Conservation (phyloP, 2,888 invertebrate species). For the Ochropleura plecta region DNA sequence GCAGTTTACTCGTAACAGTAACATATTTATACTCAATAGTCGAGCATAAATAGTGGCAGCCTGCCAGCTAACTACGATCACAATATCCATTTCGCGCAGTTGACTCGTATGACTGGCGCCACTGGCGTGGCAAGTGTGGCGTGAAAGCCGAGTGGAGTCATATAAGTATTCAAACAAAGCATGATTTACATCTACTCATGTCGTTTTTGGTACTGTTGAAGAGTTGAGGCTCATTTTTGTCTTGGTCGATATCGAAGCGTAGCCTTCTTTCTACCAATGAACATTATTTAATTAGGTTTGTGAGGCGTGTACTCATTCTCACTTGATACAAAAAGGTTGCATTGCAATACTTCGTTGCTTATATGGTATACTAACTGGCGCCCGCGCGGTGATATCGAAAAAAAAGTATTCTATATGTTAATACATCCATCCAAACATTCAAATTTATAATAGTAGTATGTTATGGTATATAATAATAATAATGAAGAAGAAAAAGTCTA, state of each 20-base stretch:
- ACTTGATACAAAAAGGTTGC: neutral
- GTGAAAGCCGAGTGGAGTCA: constrained; percentile 39
- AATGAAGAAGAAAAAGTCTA: too few relatives aligned
- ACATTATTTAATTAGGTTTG: neutral
- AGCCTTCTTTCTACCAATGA: neutral
- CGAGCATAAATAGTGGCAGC: constrained; percentile 55
- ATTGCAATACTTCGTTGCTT: neutral
- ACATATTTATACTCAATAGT: constrained; percentile 60
- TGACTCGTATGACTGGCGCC: constrained; percentile 53
- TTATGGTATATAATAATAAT: too few relatives aligned
- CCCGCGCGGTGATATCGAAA: too few relatives aligned
- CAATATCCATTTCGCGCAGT: constrained; percentile 61
- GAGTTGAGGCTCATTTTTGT: neutral
- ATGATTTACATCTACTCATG: constrained; percentile 8
- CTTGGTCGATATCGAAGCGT: neutral
- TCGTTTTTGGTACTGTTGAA: constrained; percentile 1
- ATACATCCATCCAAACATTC: too few relatives aligned
- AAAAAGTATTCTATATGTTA: too few relatives aligned
- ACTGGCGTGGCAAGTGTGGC: constrained; percentile 45
- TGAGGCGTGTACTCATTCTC: neutral
- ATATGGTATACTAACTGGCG: too few relatives aligned
- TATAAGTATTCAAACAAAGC: constrained; percentile 40
- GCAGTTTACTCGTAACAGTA: constrained; percentile 52
- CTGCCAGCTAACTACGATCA: constrained; percentile 58
- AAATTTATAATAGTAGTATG: too few relatives aligned